Conservation (phyloP, 2,888 invertebrate genomes). For the Epinotia nisella region DNA sequence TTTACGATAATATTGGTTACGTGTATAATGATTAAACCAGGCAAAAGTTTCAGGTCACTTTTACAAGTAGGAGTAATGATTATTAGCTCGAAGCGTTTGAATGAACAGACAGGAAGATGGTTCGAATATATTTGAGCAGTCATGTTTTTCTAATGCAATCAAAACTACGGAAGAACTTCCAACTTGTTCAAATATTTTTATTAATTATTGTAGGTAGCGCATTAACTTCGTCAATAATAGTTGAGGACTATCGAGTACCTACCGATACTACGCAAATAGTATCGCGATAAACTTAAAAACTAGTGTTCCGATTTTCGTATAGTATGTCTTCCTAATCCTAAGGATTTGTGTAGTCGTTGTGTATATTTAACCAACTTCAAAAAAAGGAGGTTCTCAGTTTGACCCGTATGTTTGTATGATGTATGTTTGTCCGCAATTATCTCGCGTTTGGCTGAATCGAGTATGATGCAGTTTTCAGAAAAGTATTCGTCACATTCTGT, state of each 20-base stretch:
- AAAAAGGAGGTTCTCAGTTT: too few species aligned
- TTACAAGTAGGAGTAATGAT: not conserved
- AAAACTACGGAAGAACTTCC: not conserved
- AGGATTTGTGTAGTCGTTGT: too few species aligned
- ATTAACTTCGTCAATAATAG: not conserved
- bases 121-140: conserved; percentile 19
- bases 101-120: not conserved
- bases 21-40: not conserved
- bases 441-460: too few species aligned
- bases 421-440: too few species aligned
- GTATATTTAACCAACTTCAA: too few species aligned
- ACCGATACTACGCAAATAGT: not conserved
- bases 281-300: too few species aligned
- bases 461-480: too few species aligned
- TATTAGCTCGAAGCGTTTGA: conserved; percentile 5
- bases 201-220: not conserved
- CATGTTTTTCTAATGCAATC: conserved; percentile 27
- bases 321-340: too few species aligned
- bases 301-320: too few species aligned
- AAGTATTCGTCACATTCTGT: too few species aligned
- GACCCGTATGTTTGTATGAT: too few species aligned
- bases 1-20: not conserved
- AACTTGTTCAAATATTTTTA: conserved; percentile 7
- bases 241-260: not conserved
- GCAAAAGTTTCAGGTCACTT: not conserved